These are phyloP conservation scores for Callinectes sapidus DNA, from an alignment of 2,888 invertebrate species.

Conservation along the genomic window DNA sequence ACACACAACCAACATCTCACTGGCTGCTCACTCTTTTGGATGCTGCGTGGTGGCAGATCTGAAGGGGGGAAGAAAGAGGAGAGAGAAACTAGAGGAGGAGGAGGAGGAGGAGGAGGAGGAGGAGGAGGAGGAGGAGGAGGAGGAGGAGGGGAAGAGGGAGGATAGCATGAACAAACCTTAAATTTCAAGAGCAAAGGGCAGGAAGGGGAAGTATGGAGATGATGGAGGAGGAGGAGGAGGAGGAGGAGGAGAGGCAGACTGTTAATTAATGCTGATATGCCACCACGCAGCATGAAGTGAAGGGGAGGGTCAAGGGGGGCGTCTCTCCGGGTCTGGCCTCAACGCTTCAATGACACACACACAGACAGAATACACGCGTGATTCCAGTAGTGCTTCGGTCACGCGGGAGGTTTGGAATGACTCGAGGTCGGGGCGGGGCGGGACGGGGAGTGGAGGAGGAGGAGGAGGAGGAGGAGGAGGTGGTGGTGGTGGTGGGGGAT, in stretches of 20 bases:
- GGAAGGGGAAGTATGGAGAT: not conserved
- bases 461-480: not conserved
- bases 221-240: too few relatives aligned
- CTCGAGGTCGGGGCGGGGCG: not conserved
- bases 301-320: slow-evolving; percentile 24
- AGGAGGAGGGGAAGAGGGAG: not conserved
- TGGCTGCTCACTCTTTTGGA: not conserved
- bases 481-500: not conserved
- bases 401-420: not conserved
- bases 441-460: not conserved
- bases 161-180: not conserved
- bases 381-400: not conserved
- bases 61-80: not conserved
- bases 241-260: not conserved
- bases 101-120: not conserved
- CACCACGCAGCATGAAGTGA: not conserved
- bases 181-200: not conserved
- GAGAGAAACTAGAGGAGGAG: not conserved
- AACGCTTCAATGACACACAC: not conserved
- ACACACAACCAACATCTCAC: too few relatives aligned
- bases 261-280: not conserved
- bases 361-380: not conserved
- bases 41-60: not conserved
- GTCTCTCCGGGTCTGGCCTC: slow-evolving; percentile 9
- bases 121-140: not conserved